Evolutionary conservation across 2,113 vertebrate species (phyloP).

Genomic region (Lophotis ruficrista): DNA sequence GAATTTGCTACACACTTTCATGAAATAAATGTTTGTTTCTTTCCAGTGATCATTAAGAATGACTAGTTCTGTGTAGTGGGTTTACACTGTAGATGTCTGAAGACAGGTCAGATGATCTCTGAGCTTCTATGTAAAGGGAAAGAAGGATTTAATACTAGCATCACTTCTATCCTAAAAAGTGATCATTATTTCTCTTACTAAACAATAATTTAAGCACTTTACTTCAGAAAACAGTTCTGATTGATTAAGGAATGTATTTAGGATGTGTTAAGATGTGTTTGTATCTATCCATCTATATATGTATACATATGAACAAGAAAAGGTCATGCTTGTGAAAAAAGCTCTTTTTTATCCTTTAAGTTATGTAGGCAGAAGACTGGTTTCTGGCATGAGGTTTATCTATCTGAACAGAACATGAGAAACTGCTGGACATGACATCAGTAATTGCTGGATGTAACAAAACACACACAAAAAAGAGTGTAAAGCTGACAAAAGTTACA

Average conservation of each 20-base stretch:
- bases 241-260: not conserved
- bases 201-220: not conserved
- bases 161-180: not conserved
- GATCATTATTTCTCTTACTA: not conserved
- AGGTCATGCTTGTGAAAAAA: not conserved
- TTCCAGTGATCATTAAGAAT: not conserved
- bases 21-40: not conserved
- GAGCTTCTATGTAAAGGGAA: not conserved
- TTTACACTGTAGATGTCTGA: not conserved
- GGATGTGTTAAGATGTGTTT: not conserved
- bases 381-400: not conserved
- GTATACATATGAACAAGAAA: not conserved
- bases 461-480: not conserved
- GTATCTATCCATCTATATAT: not conserved
- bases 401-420: not conserved
- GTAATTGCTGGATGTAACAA: not conserved
- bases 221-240: not conserved
- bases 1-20: not conserved
- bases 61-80: not conserved
- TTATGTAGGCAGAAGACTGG: not conserved
- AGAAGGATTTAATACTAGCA: not conserved
- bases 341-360: not conserved
- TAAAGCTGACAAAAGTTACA: not conserved
- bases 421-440: not conserved
- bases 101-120: not conserved